Evolutionary conservation across 2,113 vertebrate genomes (phyloP), one percentile per base, ranked within the genome.

Genomic region (Catharus bicknelli): DNA sequence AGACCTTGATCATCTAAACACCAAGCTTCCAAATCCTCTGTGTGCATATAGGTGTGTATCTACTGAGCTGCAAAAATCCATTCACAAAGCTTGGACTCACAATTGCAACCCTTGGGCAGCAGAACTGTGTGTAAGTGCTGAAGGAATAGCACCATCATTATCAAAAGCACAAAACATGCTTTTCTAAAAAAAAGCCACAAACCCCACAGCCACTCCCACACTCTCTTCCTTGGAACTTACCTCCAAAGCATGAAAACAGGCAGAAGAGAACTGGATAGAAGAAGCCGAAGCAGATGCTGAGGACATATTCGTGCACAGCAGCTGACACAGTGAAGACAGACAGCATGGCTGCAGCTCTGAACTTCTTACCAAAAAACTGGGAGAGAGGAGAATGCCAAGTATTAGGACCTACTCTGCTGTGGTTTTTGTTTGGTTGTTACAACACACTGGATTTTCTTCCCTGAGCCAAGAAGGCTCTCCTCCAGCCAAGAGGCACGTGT

Each of bases 261-360:
- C 97, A 98, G 50, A 99, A 99, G 91, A 99, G 97, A 58, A 99
- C 99, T 1, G 99, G 99, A 66, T 99, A 99, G 96, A 99, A 99
- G 96, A 98, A 99, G 53, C 98, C 99, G 13, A 99, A 98, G 97
- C 98, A 98, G 94, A 99, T 70, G n/a, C 97, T 98, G 53, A 99
- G 91, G 86, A 98, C 98, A 10, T 99, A 99, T 27, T 99, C 99
- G 0, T 99, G 99, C 53, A 99, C 99, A 16, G 98, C 96, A 7
- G 99, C 99, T 20, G 99, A 99, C 17, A 99, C 90, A 0, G 98
- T 97, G 62, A 99, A 99, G 63, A 99, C 99, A 10, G 98, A 98
- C 6, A 99, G 75, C 98, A 99, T 99, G 95, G 98, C 99, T 3
- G 97, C 98, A 14, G 98, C 91, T 80, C 90, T 98, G 97, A 98